A percentile compares a stretch with the other conserved stretches of the same genome.
phyloP scores from a whole-genome alignment of 1,140 invertebrate genomes.

The Arion vulgaris region DNA sequence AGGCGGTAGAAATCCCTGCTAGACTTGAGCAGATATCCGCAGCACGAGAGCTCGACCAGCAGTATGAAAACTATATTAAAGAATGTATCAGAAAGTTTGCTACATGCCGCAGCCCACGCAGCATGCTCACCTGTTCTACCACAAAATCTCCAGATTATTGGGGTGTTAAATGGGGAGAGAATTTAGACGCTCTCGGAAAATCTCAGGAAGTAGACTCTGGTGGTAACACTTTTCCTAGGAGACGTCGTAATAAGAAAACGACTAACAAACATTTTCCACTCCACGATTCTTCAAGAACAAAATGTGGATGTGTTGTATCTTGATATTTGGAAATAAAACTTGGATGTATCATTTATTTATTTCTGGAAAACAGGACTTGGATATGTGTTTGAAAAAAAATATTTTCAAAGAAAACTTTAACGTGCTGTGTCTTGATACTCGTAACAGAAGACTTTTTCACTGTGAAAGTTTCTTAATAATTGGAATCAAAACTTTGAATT shows the following conservation, averaged over 20 bases:
- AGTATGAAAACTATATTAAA: constrained; percentile 69
- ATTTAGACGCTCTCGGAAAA: not conserved
- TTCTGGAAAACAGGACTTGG: too few species aligned
- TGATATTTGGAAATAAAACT: too few species aligned
- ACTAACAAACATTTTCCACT: not conserved
- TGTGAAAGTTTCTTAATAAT: too few species aligned
- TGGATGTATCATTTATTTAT: too few species aligned
- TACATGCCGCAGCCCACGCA: constrained; percentile 17
- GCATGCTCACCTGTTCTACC: constrained; percentile 42
- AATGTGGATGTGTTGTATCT: constrained; percentile 32
- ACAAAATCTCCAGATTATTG: constrained; percentile 17
- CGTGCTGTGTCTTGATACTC: too few species aligned
- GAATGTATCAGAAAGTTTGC: constrained; percentile 64
- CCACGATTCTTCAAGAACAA: constrained; percentile 12
- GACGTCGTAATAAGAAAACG: not conserved
- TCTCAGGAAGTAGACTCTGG: not conserved
- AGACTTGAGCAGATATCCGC: constrained; percentile 71
- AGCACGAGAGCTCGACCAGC: constrained; percentile 66
- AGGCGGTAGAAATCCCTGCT: constrained; percentile 74
- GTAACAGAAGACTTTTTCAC: too few species aligned
- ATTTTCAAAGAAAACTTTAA: too few species aligned
- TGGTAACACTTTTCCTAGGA: not conserved
- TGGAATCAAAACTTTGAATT: too few species aligned
- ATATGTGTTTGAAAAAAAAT: too few species aligned
- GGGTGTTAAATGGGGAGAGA: not conserved